Evolutionary conservation across 2,888 invertebrate genomes (phyloP), one percentile per base, ranked within the genome.

Genomic region (Schizaphis graminum): DNA sequence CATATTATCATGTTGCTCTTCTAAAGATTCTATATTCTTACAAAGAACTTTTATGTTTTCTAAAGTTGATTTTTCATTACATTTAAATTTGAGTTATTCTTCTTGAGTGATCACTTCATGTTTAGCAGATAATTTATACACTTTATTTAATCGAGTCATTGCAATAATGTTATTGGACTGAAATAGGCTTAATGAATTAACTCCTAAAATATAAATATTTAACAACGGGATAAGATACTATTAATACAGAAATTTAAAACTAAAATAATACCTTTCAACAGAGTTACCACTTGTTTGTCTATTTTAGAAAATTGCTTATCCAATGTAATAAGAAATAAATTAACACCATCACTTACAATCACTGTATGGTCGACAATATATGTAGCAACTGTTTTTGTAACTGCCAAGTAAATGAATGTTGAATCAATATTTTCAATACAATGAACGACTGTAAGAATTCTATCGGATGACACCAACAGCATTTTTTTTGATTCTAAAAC

Each of bases 401-500:
- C 67, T 49, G 90, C 24, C 1, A 94, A 16, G 41, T 91, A 94
- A 61, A 94, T 67, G 24, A 61, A 91, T 8, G 86, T 44, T 8
- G 86, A 35, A 3, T 61, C n/a, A 53, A 91, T 41, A 87, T 67
- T 67, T 90, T 86, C 90, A 67, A 28, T 26, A 86, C 94, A 94
- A 41, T 91, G 10, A 2, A 94, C 49, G 8, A 91, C 61, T 1
- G 47, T 94, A 24, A 91, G 41, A 53, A 91, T 91, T 41, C 94
- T 91, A 91, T 61, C 87, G 0, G 90, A 90, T 67, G 94, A 91
- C 35, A 94, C 44, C 4, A 90, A 67, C 7, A 94, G 24, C 10
- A 94, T 87, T 91, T 91, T 91, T 86, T 91, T 94, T 11, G 86
- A 86, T 53, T 91, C 94, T 94, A 87, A 41, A 57, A 89, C 86